Base-by-base conservation (phyloP, 2,888 invertebrate species). In the Eilema griseolum region DNA sequence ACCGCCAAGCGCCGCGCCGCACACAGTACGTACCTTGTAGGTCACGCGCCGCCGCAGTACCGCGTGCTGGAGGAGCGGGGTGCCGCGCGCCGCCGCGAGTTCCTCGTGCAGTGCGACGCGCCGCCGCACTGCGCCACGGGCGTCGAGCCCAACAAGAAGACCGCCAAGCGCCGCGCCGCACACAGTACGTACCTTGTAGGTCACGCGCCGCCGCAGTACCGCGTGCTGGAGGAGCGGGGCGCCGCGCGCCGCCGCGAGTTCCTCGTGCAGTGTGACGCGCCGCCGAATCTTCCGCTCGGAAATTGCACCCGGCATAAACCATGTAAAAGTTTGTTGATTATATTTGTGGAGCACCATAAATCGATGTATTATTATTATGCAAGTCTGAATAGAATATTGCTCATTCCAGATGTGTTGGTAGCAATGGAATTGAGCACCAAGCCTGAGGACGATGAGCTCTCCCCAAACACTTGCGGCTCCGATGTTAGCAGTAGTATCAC, bases 91-190 rank as follows among this genome's bases (percentile, higher is more conserved):
- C n/a, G 98, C 65, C 95, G 98, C 56, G 99, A 99, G 95, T 99
- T 99, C 94, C 96, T 98, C 31, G 98, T 99, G 95, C 92, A 92
- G 89, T 95, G 98, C 60, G 96, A 96, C 75, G 97, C 94, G 87
- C 93, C 94, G 85, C 94, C 94, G 72, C 96, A 96, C 88, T 95
- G 96, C 74, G 97, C 97, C 76, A 97, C 97, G 75, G 99, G 99
- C 57, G 96, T 96, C 52, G 99, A 99, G 12, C 98, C 98, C 68
- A 99, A 98, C 94, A 99, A 99, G 95, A 99, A 99, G 95, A 95
- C 98, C 69, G 99, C 99, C 75, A 99, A 99, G 93, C 96, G 98
- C 65, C 98, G 98, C 85, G 99, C 99, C 57, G 99, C 99, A 2
- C 98, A 82, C 73, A 96, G 96, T 96, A 76, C 80, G 88, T 89